Evolutionary conservation across 2,113 vertebrate species (phyloP).

Genomic region (Ifrita kowaldi): DNA sequence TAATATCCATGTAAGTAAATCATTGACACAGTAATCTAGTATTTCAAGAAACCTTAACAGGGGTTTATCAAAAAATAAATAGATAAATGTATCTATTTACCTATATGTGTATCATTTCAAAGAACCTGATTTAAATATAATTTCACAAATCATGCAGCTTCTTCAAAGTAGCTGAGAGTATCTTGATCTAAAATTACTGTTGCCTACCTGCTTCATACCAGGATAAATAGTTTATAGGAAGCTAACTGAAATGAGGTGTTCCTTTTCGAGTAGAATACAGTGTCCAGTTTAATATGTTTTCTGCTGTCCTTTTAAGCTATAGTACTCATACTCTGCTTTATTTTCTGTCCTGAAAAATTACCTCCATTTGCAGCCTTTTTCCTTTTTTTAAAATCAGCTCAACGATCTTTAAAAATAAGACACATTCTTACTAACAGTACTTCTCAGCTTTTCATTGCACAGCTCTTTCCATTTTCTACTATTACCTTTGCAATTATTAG

Average conservation of each 20-base stretch:
- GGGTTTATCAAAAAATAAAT: slow-evolving; percentile 66
- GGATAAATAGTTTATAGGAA: slow-evolving; percentile 17
- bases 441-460: not conserved
- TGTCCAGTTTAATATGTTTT: not conserved
- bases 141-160: slow-evolving; percentile 37
- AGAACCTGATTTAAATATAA: slow-evolving; percentile 62
- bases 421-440: not conserved
- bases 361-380: not conserved
- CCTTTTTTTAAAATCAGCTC: not conserved
- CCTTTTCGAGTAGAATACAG: not conserved
- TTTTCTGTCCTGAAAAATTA: slow-evolving; percentile 1
- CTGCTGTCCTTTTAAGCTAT: not conserved
- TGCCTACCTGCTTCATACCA: not conserved
- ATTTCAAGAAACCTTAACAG: slow-evolving; percentile 69
- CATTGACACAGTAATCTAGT: slow-evolving; percentile 71
- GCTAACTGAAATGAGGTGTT: slow-evolving; percentile 19
- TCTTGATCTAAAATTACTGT: slow-evolving; percentile 51
- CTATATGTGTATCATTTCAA: slow-evolving; percentile 13
- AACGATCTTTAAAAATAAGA: not conserved
- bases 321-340: not conserved
- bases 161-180: slow-evolving; percentile 30
- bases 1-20: slow-evolving; percentile 74
- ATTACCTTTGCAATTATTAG: slow-evolving; percentile 34
- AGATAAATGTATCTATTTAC: slow-evolving; percentile 62
- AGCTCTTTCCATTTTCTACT: slow-evolving; percentile 17